Evolutionary conservation across 1,140 invertebrate genomes (phyloP).

Genomic region (Pseudomyrmex sp.): DNA sequence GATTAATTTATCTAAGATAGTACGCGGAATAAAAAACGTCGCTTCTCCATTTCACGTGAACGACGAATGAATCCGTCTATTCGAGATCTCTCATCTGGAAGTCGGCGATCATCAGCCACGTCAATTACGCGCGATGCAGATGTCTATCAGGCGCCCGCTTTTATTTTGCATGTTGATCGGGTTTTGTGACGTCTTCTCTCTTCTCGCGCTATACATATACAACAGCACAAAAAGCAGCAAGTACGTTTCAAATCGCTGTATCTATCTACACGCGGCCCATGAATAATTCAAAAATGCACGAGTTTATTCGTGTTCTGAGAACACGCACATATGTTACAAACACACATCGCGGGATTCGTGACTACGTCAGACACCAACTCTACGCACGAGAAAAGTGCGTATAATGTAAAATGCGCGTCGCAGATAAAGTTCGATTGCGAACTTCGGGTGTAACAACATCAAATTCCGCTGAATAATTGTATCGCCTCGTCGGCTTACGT

Average conservation of each 20-base stretch:
- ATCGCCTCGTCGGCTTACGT: background rate
- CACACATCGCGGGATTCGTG: conserved; percentile 30
- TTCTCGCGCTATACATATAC: background rate
- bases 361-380: background rate
- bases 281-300: conserved; percentile 68
- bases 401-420: conserved; percentile 53
- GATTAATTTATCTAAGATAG: conserved; percentile 40
- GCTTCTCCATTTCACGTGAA: background rate
- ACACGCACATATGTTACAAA: conserved; percentile 64
- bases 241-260: conserved; percentile 39
- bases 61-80: conserved; percentile 8
- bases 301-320: conserved; percentile 64
- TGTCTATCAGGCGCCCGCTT: conserved; percentile 9
- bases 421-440: conserved; percentile 20
- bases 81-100: conserved; percentile 32
- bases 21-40: background rate
- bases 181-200: conserved; percentile 19
- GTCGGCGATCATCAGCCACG: conserved; percentile 39
- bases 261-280: conserved; percentile 42
- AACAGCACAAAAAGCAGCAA: conserved; percentile 23
- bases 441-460: background rate
- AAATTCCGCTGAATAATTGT: background rate
- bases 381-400: conserved; percentile 34
- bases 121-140: conserved; percentile 37
- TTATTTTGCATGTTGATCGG: conserved; percentile 37